These are phyloP conservation scores for Dugesia japonica DNA, from an alignment of 2,888 invertebrate genomes.

Conservation along the genomic window DNA sequence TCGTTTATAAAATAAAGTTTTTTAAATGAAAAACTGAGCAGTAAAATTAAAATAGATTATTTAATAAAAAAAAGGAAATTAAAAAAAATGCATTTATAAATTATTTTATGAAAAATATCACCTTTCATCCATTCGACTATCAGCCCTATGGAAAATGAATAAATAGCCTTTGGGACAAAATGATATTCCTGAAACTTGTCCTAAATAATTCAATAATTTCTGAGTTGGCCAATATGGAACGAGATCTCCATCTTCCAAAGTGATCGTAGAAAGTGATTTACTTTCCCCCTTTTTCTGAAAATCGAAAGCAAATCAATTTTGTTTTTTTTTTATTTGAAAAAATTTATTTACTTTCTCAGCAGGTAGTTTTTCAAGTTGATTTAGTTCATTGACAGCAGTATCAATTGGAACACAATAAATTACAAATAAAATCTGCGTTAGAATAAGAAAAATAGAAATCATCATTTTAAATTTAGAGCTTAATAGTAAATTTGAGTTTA, in stretches of 20 bases:
- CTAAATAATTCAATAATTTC: not conserved
- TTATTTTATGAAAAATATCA: not conserved
- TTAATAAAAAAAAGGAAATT: too few species aligned
- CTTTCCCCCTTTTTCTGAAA: not conserved
- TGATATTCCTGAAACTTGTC: not conserved
- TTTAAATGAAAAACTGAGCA: too few species aligned
- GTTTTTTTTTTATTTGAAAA: too few species aligned
- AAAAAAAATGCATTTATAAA: too few species aligned
- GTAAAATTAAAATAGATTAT: too few species aligned
- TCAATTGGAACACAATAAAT: not conserved
- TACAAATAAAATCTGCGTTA: not conserved
- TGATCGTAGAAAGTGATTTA: not conserved
- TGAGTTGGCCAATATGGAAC: not conserved
- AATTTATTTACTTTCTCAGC: not conserved
- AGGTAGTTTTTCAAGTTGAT: not conserved
- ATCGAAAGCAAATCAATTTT: not conserved
- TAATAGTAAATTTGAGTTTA: not conserved
- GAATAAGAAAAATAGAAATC: conserved; percentile 1
- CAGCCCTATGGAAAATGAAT: not conserved
- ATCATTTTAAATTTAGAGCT: not conserved
- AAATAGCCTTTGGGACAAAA: not conserved
- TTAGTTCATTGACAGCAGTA: not conserved
- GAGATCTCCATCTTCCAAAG: not conserved
- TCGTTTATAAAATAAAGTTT: too few species aligned
- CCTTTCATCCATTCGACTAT: not conserved